phyloP scores from a whole-genome alignment of 1,140 invertebrate genomes.

The Drosophila ercepeae region DNA sequence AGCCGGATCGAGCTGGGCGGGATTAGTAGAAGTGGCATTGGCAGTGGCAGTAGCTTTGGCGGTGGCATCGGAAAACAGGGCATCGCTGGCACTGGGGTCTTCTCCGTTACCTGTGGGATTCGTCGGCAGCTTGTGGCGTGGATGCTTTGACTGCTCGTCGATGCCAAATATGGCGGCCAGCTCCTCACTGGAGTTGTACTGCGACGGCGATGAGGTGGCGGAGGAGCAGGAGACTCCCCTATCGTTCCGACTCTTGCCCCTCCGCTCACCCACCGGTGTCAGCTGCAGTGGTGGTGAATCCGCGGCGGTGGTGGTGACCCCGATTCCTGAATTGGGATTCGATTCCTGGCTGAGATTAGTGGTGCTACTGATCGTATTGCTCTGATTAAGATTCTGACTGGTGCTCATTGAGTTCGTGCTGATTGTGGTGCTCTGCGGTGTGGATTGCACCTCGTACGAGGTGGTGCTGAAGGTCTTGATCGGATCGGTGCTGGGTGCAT shows the following conservation, averaged over 20 bases:
- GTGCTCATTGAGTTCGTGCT: conserved; percentile 53
- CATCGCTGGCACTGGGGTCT: conserved; percentile 25
- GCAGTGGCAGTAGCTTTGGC: conserved; percentile 21
- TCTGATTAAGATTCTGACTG: conserved; percentile 22
- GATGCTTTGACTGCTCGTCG: conserved; percentile 57
- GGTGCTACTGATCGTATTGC: conserved; percentile 43
- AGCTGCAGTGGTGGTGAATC: conserved; percentile 63
- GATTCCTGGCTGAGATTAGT: conserved; percentile 38
- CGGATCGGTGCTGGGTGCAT: conserved; percentile 82
- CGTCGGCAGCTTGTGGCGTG: conserved; percentile 2
- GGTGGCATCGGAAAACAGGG: conserved; percentile 17
- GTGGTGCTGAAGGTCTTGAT: conserved; percentile 83
- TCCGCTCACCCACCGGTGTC: conserved; percentile 56
- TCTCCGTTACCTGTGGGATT: conserved; percentile 70
- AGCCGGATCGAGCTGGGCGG: conserved; percentile 52
- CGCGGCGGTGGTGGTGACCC: conserved; percentile 54
- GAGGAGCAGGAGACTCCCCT: conserved; percentile 29
- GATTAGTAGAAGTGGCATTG: conserved; percentile 59
- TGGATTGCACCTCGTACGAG: conserved; percentile 78
- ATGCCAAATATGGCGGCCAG: conserved; percentile 86
- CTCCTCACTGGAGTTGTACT: conserved; percentile 87
- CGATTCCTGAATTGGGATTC: conserved; percentile 12
- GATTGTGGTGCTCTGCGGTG: conserved; percentile 64
- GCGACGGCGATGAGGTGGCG: conserved; percentile 82
- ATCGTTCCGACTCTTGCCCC: conserved; percentile 4